Evolutionary conservation across 2,113 vertebrate genomes (phyloP).

Genomic region (Microcebus griseorufus): DNA sequence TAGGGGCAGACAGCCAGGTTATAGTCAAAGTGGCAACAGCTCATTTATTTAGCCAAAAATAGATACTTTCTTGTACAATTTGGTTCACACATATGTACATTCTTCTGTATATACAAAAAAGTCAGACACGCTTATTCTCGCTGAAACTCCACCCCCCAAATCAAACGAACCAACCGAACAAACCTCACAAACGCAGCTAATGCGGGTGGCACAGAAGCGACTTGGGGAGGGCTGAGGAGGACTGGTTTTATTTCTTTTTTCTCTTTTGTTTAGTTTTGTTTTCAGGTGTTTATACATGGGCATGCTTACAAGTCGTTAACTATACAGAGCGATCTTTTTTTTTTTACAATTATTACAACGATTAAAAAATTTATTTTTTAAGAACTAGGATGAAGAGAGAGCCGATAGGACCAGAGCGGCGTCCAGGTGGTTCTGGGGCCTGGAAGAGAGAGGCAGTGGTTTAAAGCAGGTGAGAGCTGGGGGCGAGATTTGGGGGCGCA

Average conservation of each 20-base stretch:
- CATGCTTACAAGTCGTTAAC: conserved; percentile 97
- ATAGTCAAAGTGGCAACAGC: conserved; percentile 96
- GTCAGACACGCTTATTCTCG: conserved; percentile 91
- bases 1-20: conserved; percentile 6
- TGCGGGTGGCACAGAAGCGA: conserved; percentile 93
- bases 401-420: conserved; percentile 92
- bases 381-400: conserved; percentile 90
- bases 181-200: conserved; percentile 90
- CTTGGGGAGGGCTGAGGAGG: conserved; percentile 20
- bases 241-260: conserved; percentile 62
- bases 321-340: conserved; percentile 94
- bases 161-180: not conserved
- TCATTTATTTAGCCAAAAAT: conserved; percentile 99
- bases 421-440: conserved; percentile 94
- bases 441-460: conserved; percentile 87
- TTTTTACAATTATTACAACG: conserved; percentile 92
- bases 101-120: conserved; percentile 98
- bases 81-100: conserved; percentile 99
- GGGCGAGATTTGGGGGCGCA: conserved; percentile 38
- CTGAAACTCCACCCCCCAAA: conserved; percentile 87
- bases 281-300: conserved; percentile 91
- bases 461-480: conserved; percentile 47
- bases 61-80: conserved; percentile 99
- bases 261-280: conserved; percentile 63
- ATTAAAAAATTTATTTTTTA: conserved; percentile 82